phyloP scores from a whole-genome alignment of 1,140 invertebrate genomes.

The Oryzaephilus surinamensis region DNA sequence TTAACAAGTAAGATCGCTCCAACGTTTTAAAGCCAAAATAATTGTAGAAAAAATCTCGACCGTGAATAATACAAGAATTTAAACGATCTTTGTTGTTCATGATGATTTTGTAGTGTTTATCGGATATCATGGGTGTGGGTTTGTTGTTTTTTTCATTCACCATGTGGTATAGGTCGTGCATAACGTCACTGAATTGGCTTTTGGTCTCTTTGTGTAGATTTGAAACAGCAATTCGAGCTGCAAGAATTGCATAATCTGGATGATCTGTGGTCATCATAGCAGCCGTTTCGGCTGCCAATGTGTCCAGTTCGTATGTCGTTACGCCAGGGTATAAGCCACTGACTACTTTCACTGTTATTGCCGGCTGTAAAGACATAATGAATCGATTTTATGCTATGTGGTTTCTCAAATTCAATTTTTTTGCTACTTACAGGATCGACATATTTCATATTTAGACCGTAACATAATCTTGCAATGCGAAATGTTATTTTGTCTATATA shows the following conservation, averaged over 20 bases:
- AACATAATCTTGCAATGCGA: conserved; percentile 88
- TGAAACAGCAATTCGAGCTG: conserved; percentile 91
- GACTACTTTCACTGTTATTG: conserved; percentile 80
- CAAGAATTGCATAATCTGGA: conserved; percentile 93
- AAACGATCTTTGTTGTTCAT: conserved; percentile 77
- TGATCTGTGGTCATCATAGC: conserved; percentile 94
- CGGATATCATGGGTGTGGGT: conserved; percentile 73
- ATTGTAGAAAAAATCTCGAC: conserved; percentile 85
- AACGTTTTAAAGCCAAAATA: conserved; percentile 99
- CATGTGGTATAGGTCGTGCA: conserved; percentile 74
- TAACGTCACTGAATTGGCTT: conserved; percentile 84
- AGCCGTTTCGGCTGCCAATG: conserved; percentile 92
- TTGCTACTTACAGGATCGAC: conserved; percentile 82
- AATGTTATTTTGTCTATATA: conserved; percentile 98
- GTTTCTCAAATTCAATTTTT: not conserved
- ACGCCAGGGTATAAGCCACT: conserved; percentile 91
- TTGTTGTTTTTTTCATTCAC: conserved; percentile 61
- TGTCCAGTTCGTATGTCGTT: conserved; percentile 93
- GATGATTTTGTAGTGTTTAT: conserved; percentile 74
- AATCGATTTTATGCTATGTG: no score
- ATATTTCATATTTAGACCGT: conserved; percentile 91
- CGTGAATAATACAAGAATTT: conserved; percentile 96
- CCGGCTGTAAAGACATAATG: not conserved
- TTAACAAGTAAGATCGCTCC: conserved; percentile 90
- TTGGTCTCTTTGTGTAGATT: conserved; percentile 97